Base-by-base conservation (phyloP, 2,797 vertebrate species). In the Rhabdomys pumilio region DNA sequence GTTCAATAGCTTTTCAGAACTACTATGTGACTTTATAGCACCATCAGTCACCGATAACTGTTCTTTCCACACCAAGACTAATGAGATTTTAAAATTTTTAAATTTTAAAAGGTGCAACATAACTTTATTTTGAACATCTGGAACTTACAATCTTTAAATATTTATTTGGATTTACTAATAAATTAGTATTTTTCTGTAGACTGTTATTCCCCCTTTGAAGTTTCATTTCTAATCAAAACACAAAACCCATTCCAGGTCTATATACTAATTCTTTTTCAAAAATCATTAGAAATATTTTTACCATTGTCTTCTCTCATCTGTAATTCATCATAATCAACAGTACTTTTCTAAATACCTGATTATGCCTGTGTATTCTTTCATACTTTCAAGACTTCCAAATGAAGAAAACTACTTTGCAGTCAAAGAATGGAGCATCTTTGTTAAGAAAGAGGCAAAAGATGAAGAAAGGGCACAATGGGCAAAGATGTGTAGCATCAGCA, bases 271-370 rank as follows among this genome's bases (percentile, higher is more conserved):
- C 17, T 94, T n/a, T 84, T 41, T 92, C 26, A 93, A 90, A 90
- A 93, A 87, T 76, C 34, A 91, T 73, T 67, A 79, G 84, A 95
- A 86, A 38, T 73, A 53, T 47, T 80, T 89, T 89, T 73, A 81
- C 55, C 12, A 50, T 1, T 89, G 2, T 85, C 77, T 89, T 69
- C 77, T 89, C 79, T 63, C 57, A 67, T 73, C 13, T 11, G 11
- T 69, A 76, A 41, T 92, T 80, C 86, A 80, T 15, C 29, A 88
- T 12, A 79, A 79, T 72, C 0, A 24, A 11, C 50, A 69, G 75
- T 41, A 67, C 1, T 72, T 53, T n/a, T 91, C 61, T 86, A 50
- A 79, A 83, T 47, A 91, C 5, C 12, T 75, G 31, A 73, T 38
- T 59, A 67, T 72, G 22, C 13, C 41, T 75, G 12, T 79, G 17